These are phyloP conservation scores for Apis laboriosa DNA, from an alignment of 1,140 invertebrate genomes.

Conservation along the genomic window DNA sequence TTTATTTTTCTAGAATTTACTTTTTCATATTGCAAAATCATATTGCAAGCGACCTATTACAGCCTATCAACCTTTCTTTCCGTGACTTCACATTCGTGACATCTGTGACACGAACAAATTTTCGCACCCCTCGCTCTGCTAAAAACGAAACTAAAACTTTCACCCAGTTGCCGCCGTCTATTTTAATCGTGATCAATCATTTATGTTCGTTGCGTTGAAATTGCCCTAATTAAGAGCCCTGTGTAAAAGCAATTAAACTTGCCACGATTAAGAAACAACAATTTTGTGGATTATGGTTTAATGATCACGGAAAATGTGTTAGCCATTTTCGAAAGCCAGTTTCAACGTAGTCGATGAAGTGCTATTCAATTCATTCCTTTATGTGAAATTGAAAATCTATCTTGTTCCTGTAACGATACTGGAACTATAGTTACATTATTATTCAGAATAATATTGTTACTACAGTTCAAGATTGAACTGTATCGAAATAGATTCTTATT, in stretches of 20 bases:
- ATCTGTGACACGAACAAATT: conserved; percentile 6
- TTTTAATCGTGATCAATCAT: neutral
- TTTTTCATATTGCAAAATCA: neutral
- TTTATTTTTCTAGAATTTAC: too few relatives aligned
- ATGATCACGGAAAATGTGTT: neutral
- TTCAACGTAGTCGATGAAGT: conserved; percentile 5
- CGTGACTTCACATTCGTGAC: conserved; percentile 16
- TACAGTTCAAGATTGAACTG: neutral
- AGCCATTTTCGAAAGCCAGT: neutral
- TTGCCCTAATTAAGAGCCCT: neutral
- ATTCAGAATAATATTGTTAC: neutral
- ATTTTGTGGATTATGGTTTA: conserved; percentile 11
- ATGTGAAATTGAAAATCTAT: neutral
- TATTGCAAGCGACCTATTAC: neutral
- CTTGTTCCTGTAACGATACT: neutral
- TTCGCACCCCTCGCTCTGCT: neutral
- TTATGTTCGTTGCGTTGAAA: neutral
- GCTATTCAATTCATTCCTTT: neutral
- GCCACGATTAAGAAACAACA: neutral
- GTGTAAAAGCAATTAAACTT: conserved; percentile 6
- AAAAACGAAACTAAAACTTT: conserved; percentile 5
- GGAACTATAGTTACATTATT: neutral
- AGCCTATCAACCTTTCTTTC: neutral
- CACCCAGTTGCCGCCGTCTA: neutral
- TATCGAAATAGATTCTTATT: too few relatives aligned